Evolutionary conservation across 2,797 vertebrate genomes (phyloP).

Genomic region (Holocentrus rufus): DNA sequence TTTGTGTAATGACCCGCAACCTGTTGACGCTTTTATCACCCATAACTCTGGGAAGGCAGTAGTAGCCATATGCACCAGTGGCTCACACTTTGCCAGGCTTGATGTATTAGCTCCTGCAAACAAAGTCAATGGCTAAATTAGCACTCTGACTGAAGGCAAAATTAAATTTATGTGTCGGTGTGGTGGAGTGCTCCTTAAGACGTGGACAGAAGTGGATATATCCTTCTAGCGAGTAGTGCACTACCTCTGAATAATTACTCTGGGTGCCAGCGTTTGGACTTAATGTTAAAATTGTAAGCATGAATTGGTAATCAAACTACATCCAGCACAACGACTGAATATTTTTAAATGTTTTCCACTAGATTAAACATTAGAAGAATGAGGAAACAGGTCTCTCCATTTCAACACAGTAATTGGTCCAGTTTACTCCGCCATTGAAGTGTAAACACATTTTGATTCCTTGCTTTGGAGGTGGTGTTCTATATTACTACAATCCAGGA

Average conservation of each 20-base stretch:
- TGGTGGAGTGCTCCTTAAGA: constrained; percentile 35
- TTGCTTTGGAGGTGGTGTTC: constrained; percentile 36
- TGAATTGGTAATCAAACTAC: constrained; percentile 20
- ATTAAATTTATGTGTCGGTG: constrained; percentile 75
- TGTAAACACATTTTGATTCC: constrained; percentile 35
- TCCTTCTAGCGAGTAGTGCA: constrained; percentile 26
- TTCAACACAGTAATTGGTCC: constrained; percentile 25
- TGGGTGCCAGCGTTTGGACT: constrained; percentile 23
- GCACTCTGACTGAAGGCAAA: constrained; percentile 73
- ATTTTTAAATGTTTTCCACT: constrained; percentile 23
- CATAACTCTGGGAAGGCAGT: constrained; percentile 69
- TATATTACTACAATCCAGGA: constrained; percentile 51
- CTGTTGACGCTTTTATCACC: constrained; percentile 79
- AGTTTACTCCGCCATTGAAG: background rate
- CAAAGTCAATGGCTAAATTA: constrained; percentile 81
- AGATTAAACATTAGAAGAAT: constrained; percentile 8
- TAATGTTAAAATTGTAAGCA: constrained; percentile 18
- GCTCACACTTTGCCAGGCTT: constrained; percentile 55
- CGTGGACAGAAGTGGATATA: constrained; percentile 47
- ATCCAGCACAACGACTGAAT: background rate
- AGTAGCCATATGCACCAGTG: constrained; percentile 62
- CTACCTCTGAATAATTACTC: constrained; percentile 31
- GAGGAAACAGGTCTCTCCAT: background rate
- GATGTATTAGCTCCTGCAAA: constrained; percentile 74
- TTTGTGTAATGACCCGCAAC: constrained; percentile 70